Conservation (phyloP, 2,113 vertebrate genomes). For the Callospermophilus lateralis region DNA sequence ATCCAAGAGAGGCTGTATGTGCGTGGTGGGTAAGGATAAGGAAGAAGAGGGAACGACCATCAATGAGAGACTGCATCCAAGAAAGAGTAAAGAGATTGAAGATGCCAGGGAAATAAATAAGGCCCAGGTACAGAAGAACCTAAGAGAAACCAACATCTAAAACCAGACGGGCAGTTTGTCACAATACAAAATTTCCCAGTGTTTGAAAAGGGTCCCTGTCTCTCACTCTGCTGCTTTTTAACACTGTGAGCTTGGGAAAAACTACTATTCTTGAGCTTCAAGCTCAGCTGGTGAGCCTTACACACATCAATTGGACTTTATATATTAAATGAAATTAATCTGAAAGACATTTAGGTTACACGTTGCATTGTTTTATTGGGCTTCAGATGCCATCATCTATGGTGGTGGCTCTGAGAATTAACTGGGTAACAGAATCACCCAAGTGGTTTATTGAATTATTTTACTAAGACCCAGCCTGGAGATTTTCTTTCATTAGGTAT, state of each 20-base stretch:
- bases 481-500: not conserved
- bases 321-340: not conserved
- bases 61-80: not conserved
- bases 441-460: not conserved
- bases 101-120: not conserved
- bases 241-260: not conserved
- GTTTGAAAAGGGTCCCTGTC: not conserved
- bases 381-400: not conserved
- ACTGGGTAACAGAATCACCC: not conserved
- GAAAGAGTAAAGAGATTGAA: not conserved
- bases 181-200: not conserved
- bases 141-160: not conserved
- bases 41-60: not conserved
- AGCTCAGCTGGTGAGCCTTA: not conserved
- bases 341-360: not conserved
- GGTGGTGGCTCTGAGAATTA: not conserved
- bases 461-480: not conserved
- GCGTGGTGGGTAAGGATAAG: not conserved
- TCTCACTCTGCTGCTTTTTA: not conserved
- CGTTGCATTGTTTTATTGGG: not conserved
- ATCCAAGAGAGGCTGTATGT: not conserved
- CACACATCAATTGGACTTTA: not conserved
- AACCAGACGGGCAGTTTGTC: not conserved
- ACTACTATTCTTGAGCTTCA: not conserved
- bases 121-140: not conserved